Percentiles rank a stretch among this genome's conserved stretches.
Evolutionary conservation across 2,797 vertebrate genomes (phyloP).

Genomic region (Prunella strophiata): DNA sequence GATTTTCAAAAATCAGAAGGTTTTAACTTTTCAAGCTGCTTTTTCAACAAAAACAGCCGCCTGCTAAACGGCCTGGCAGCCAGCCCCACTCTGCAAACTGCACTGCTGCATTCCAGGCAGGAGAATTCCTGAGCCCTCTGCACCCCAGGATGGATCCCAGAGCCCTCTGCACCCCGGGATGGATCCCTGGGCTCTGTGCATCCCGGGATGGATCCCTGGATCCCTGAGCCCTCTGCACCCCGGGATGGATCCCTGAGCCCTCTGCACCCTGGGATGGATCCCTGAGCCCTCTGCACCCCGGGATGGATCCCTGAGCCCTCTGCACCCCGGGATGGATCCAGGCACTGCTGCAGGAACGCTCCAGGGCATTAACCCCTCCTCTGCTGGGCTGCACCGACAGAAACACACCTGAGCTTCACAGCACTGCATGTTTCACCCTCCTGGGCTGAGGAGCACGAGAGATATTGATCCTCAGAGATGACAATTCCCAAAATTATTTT

Average conservation of each 20-base stretch:
- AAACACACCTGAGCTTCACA: neutral
- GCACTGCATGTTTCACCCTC: neutral
- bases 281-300: neutral
- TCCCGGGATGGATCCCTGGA: neutral
- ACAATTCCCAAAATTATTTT: neutral
- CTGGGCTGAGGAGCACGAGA: neutral
- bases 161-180: neutral
- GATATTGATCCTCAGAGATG: neutral
- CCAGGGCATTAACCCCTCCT: neutral
- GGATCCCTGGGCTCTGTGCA: neutral
- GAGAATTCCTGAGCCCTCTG: neutral
- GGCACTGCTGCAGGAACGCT: neutral
- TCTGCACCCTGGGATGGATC: too few species aligned
- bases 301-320: neutral
- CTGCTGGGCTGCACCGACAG: neutral
- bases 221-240: neutral
- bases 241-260: neutral
- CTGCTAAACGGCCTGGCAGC: conserved; percentile 30
- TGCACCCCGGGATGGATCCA: neutral
- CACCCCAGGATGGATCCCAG: neutral
- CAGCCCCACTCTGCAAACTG: neutral
- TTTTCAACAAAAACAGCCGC: conserved; percentile 41
- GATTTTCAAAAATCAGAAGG: conserved; percentile 58
- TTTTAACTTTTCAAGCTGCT: conserved; percentile 68
- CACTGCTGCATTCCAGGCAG: neutral